phyloP scores from a whole-genome alignment of 1,140 invertebrate genomes.

The Drosophila subpulchrella region DNA sequence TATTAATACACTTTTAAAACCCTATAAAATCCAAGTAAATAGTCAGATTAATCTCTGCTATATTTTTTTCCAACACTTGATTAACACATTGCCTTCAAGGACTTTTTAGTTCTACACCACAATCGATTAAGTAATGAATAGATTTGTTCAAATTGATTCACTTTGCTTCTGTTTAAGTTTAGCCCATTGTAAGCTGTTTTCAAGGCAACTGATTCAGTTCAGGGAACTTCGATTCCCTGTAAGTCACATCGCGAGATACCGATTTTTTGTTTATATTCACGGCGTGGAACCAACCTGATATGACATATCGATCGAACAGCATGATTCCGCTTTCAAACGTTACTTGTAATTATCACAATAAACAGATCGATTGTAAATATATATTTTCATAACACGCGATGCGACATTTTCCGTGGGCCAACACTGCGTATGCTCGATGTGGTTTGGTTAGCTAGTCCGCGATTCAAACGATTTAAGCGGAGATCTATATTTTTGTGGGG shows the following conservation, averaged over 20 bases:
- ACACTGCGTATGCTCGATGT: conserved; percentile 31
- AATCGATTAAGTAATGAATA: background rate
- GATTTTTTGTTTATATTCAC: conserved; percentile 8
- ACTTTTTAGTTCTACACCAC: background rate
- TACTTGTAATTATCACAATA: conserved; percentile 64
- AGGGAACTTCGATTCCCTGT: background rate
- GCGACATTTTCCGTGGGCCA: conserved; percentile 44
- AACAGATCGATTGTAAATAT: conserved; percentile 24
- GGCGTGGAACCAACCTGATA: conserved; percentile 75
- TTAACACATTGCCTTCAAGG: background rate
- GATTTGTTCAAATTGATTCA: conserved; percentile 6
- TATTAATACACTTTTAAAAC: background rate
- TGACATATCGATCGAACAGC: conserved; percentile 80
- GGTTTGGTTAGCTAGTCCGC: conserved; percentile 1
- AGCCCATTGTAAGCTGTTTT: conserved; percentile 3
- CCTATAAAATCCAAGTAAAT: background rate
- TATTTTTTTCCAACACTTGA: background rate
- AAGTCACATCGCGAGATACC: conserved; percentile 11
- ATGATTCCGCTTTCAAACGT: conserved; percentile 53
- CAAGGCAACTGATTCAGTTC: conserved; percentile 20
- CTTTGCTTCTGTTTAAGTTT: background rate
- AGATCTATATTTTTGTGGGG: background rate
- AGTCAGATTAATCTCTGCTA: background rate
- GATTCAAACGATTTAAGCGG: conserved; percentile 21
- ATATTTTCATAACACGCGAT: conserved; percentile 51